A percentile compares a stretch with the other conserved stretches of the same genome.
phyloP scores from a whole-genome alignment of 1,140 invertebrate species.

The Brachionus plicatilis region DNA sequence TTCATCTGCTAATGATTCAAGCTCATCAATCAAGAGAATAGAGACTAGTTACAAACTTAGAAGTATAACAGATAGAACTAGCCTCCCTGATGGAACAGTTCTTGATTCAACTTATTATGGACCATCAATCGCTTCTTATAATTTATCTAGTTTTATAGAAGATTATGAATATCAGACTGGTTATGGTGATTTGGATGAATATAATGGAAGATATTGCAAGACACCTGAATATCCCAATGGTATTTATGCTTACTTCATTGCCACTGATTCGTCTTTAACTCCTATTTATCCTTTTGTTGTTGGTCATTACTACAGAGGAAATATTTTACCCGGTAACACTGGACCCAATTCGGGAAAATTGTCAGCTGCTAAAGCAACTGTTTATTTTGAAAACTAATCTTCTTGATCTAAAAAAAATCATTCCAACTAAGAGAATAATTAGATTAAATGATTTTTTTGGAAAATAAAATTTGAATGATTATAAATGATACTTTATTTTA shows the following conservation, averaged over 20 bases:
- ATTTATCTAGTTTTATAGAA: neutral
- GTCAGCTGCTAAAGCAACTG: neutral
- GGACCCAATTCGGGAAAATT: neutral
- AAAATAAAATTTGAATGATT: no score
- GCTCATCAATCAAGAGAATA: neutral
- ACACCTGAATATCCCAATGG: slow-evolving; percentile 21
- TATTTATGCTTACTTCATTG: neutral
- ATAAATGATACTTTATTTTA: no score
- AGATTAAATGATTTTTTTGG: neutral
- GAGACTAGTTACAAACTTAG: neutral
- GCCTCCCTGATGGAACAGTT: neutral
- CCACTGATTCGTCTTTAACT: neutral
- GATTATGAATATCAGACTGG: neutral
- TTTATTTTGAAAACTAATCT: neutral
- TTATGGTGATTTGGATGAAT: slow-evolving; percentile 5
- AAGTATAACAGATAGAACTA: neutral
- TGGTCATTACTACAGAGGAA: neutral
- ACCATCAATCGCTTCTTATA: neutral
- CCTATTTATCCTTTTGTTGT: slow-evolving; percentile 1
- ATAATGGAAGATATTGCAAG: slow-evolving; percentile 1
- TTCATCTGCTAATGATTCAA: neutral
- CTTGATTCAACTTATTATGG: neutral
- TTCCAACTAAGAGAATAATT: neutral
- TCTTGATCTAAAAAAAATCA: neutral
- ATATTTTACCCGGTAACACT: neutral